phyloP scores from a whole-genome alignment of 53 echinoderm and acorn worm species.

The Crossaster papposus region DNA sequence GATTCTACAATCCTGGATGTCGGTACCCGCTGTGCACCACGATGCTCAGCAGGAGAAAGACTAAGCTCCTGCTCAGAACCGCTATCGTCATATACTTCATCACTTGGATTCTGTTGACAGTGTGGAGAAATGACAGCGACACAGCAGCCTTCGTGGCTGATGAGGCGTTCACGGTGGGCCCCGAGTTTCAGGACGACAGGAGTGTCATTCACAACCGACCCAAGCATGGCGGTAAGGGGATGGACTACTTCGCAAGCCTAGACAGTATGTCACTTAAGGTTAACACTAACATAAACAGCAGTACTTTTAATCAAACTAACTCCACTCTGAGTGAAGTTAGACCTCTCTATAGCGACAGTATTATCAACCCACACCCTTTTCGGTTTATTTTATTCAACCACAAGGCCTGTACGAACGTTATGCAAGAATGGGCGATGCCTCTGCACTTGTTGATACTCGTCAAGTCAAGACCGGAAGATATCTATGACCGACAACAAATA shows the following conservation, averaged over 20 bases:
- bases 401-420: slow-evolving; percentile 17
- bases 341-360: slow-evolving; percentile 32
- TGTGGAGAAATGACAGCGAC: background rate
- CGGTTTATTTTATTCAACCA: slow-evolving; percentile 40
- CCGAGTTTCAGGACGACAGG: background rate
- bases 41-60: slow-evolving; percentile 11
- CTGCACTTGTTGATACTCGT: slow-evolving; percentile 37
- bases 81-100: slow-evolving; percentile 21
- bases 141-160: background rate
- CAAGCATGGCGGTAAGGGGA: background rate
- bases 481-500: slow-evolving; percentile 42
- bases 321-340: background rate
- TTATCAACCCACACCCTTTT: slow-evolving; percentile 45
- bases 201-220: background rate
- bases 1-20: background rate
- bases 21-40: background rate
- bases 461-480: slow-evolving; percentile 43
- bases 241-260: background rate
- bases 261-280: background rate
- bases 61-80: background rate
- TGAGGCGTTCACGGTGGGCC: background rate
- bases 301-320: background rate
- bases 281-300: background rate
- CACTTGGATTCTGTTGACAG: slow-evolving; percentile 34
- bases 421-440: slow-evolving; percentile 12